A percentile compares a stretch with the other conserved stretches of the same genome.
Evolutionary conservation across 2,888 invertebrate species (phyloP).

Genomic region (Yponomeuta sedellus): DNA sequence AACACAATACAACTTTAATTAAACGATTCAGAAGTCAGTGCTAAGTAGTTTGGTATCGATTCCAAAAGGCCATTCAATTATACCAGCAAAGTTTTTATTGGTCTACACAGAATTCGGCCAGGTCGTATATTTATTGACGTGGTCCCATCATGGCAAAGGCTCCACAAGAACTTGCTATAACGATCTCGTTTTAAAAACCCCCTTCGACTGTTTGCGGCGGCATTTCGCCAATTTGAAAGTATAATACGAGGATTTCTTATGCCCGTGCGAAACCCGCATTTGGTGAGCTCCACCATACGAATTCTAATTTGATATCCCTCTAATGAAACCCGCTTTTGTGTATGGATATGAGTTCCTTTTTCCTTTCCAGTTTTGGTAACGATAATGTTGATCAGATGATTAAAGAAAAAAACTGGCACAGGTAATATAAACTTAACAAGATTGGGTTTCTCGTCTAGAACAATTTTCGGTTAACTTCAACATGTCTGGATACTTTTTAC

Average conservation of each 20-base stretch:
- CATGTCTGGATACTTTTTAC: too few relatives aligned
- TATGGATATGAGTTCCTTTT: slow-evolving; percentile 39
- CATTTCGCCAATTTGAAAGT: slow-evolving; percentile 62
- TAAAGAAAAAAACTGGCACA: not conserved
- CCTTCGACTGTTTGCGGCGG: slow-evolving; percentile 35
- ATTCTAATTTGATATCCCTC: slow-evolving; percentile 57
- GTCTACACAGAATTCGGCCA: not conserved
- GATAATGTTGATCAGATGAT: not conserved
- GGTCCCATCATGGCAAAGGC: slow-evolving; percentile 10
- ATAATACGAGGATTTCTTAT: slow-evolving; percentile 52
- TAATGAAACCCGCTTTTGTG: slow-evolving; percentile 54
- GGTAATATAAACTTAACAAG: not conserved
- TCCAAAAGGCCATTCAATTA: slow-evolving; percentile 5
- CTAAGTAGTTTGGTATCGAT: not conserved
- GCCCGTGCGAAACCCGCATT: slow-evolving; percentile 34
- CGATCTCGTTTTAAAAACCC: slow-evolving; percentile 45
- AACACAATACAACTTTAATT: not conserved
- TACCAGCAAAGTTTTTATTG: not conserved
- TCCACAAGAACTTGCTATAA: slow-evolving; percentile 45
- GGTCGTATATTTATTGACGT: not conserved
- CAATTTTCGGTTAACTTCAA: too few relatives aligned
- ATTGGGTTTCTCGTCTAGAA: not conserved
- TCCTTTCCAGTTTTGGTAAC: not conserved
- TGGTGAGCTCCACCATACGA: slow-evolving; percentile 47
- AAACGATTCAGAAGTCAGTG: not conserved